Base-by-base conservation (phyloP, 2,113 vertebrate species). In the Xenopus borealis region DNA sequence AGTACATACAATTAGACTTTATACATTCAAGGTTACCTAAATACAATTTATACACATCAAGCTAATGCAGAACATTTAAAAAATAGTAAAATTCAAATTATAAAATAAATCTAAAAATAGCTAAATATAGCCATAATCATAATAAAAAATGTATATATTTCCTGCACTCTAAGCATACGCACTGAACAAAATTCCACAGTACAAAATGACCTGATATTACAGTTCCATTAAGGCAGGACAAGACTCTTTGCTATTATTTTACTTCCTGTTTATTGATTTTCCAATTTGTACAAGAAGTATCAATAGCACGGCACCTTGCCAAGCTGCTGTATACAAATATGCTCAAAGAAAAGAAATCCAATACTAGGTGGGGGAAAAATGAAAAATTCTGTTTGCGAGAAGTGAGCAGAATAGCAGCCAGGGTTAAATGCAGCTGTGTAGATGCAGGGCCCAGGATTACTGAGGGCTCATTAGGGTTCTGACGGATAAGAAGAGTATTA, bases 231-330 rank as follows among this genome's bases (percentile, higher is more conserved):
- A 69, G 55, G 72, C 17, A 50, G 55, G 45, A 27, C 72, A 75
- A 50, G 46, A 40, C 19, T 20, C 45, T 63, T 69, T 76, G 66
- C 59, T 63, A 69, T 76, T 76, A 63, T 69, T 76, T 76, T 76
- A 76, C 73, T 68, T 76, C 73, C 73, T 69, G 73, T 63, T 53
- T 76, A 76, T 76, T 76, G 73, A 76, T 76, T 76, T 76, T 75
- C 57, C 73, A 62, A 76, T 76, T 76, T 76, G 72, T 76, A 69
- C 73, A 69, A 55, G 40, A 67, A 58, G 7, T 76, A 68, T 76
- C 73, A 47, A 76, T 76, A 76, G 61, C 53, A 75, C 52, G 50
- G 59, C 27, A 40, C 46, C 44, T 16, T 63, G 45, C 66, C 33
- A 55, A 69, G 27, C 52, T 16, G 27, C 45, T 69, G 18, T 50